Base-by-base conservation (phyloP, 2,888 invertebrate genomes). In the Hypolimnas misippus region DNA sequence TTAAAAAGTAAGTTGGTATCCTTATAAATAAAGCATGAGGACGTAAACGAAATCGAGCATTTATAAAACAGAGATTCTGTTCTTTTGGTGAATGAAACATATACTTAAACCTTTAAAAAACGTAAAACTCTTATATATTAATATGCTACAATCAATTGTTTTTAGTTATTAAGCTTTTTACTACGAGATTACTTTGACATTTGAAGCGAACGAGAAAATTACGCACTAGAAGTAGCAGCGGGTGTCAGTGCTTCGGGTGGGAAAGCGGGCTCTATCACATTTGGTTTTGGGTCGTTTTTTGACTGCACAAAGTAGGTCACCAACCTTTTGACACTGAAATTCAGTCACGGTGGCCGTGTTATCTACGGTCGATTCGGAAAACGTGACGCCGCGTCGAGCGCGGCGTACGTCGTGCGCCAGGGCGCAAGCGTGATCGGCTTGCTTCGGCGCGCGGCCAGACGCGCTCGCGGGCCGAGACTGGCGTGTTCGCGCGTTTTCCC, bases 291-390 rank as follows among this genome's bases (percentile, higher is more conserved):
- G 84, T 80, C 72, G 75, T 75, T 76, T 84, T 88, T 84, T 68
- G 78, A 70, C 72, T 83, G 82, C 80, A 81, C 81, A 49, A 49
- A 49, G 72, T 59, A 76, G 86, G 80, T 89, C 89, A 91, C 91
- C 86, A 89, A 91, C 91, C 91, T 91, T 91, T 87, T 91, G 91
- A 89, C 91, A 91, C 89, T 85, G 90, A 86, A 88, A 76, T 79
- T 91, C 89, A 82, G 89, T 81, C 83, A 86, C 85, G 82, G 83
- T 81, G 83, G 86, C 76, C 76, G 83, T 81, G 82, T 82, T 82
- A 83, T 88, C 87, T 75, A 76, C 84, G 83, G 89, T 87, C 85
- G 90, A 87, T 87, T 90, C 90, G 73, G 87, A 87, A 76, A 91
- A 91, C 74, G 91, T 91, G 74, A 91, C 91, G 81, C 89, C 91